A percentile compares a stretch with the other conserved stretches of the same genome.
These are phyloP conservation scores for Invenusta paracnida DNA, from an alignment of 2,888 invertebrate species.

Conservation along the genomic window DNA sequence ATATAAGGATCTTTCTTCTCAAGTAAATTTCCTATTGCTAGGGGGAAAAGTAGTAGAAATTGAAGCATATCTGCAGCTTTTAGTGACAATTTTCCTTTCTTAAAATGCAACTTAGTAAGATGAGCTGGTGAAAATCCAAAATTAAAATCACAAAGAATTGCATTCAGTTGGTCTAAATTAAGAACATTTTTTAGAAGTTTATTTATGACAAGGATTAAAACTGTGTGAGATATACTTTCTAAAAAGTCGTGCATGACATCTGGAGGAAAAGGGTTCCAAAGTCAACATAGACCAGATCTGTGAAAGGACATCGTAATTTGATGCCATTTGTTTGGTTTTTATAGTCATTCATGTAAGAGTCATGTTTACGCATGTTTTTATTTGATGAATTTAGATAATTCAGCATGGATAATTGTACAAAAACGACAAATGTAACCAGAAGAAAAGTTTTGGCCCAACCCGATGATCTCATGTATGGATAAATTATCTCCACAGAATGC, in stretches of 20 bases:
- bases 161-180: background rate
- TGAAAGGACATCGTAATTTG: background rate
- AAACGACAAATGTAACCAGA: too few relatives aligned
- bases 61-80: background rate
- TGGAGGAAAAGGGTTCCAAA: background rate
- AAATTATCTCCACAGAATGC: too few relatives aligned
- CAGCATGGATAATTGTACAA: too few relatives aligned
- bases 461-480: too few relatives aligned
- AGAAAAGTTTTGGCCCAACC: too few relatives aligned
- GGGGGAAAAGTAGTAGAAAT: background rate
- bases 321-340: too few relatives aligned
- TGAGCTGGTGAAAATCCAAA: background rate
- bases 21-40: background rate
- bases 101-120: background rate
- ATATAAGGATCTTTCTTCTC: background rate
- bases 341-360: too few relatives aligned
- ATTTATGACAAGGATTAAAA: background rate
- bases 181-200: background rate
- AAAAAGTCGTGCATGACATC: conserved; percentile 10
- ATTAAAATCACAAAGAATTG: background rate
- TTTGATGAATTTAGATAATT: too few relatives aligned
- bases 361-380: too few relatives aligned
- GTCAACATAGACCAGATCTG: background rate
- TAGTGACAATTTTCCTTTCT: background rate
- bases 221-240: background rate